A percentile compares a stretch with the other conserved stretches of the same genome.
Conservation (phyloP, 2,113 vertebrate genomes). For the Chiloscyllium plagiosum region DNA sequence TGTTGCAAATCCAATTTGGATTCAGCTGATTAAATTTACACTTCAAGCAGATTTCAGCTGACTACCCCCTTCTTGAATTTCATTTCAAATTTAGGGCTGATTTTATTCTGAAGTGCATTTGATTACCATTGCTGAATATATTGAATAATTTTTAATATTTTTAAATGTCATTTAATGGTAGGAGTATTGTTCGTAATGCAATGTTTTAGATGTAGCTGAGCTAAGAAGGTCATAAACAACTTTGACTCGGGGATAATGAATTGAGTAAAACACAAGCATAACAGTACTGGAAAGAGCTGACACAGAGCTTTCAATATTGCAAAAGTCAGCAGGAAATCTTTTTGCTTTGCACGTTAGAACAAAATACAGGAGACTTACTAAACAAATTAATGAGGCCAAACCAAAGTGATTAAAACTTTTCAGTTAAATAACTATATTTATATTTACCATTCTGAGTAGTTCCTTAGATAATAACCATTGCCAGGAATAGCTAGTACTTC, state of each 20-base stretch:
- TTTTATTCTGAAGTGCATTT: background rate
- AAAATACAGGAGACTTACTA: background rate
- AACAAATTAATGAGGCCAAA: background rate
- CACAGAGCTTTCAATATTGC: background rate
- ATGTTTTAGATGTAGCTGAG: background rate
- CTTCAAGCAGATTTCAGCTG: background rate
- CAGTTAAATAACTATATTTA: background rate
- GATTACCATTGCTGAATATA: background rate
- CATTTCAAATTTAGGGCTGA: background rate
- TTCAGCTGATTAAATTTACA: background rate
- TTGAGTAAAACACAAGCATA: background rate
- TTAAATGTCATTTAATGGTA: background rate
- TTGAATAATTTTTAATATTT: background rate
- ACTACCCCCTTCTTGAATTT: background rate
- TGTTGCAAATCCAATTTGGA: background rate
- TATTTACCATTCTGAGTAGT: background rate
- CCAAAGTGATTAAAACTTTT: background rate
- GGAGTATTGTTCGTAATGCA: background rate
- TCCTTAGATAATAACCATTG: background rate
- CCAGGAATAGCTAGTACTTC: background rate
- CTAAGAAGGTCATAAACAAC: background rate
- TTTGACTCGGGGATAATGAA: background rate
- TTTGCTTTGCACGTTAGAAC: background rate
- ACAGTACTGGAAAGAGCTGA: background rate
- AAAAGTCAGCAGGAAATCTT: conserved; percentile 24